Percentiles rank a stretch among this genome's conserved stretches.
Conservation (phyloP, 2,888 invertebrate species). For the Caenorhabditis japonica region DNA sequence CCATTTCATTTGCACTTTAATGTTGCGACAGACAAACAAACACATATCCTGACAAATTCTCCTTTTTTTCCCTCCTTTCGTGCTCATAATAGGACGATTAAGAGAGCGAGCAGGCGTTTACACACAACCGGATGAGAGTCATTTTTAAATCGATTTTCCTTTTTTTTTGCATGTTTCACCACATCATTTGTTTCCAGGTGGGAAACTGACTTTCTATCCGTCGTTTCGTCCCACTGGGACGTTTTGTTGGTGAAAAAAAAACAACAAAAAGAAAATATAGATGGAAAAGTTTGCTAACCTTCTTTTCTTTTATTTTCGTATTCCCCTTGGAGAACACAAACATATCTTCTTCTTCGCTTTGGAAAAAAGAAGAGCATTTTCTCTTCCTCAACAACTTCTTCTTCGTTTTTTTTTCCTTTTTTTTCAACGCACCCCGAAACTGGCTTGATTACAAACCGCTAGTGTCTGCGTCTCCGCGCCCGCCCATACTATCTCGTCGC, state of each 20-base stretch:
- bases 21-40: no score
- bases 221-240: no score
- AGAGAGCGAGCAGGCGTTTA: background rate
- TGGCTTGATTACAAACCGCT: slow-evolving; percentile 48
- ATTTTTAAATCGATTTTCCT: background rate
- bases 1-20: no score
- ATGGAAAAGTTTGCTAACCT: background rate
- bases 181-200: no score
- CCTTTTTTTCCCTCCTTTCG: no score
- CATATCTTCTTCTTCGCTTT: slow-evolving; percentile 45
- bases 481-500: slow-evolving; percentile 4
- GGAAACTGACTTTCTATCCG: no score
- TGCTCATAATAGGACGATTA: slow-evolving; percentile 18
- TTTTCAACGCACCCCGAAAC: slow-evolving; percentile 33
- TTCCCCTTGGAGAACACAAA: slow-evolving; percentile 46
- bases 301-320: slow-evolving; percentile 21
- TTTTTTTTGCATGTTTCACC: slow-evolving; percentile 6
- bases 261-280: no score
- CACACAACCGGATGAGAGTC: background rate
- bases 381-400: slow-evolving; percentile 42
- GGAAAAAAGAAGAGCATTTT: slow-evolving; percentile 32
- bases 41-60: no score
- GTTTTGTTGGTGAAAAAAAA: no score
- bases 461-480: slow-evolving; percentile 4
- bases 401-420: background rate